Conservation (phyloP, 2,113 vertebrate genomes). For the Notarius lentiginosus region DNA sequence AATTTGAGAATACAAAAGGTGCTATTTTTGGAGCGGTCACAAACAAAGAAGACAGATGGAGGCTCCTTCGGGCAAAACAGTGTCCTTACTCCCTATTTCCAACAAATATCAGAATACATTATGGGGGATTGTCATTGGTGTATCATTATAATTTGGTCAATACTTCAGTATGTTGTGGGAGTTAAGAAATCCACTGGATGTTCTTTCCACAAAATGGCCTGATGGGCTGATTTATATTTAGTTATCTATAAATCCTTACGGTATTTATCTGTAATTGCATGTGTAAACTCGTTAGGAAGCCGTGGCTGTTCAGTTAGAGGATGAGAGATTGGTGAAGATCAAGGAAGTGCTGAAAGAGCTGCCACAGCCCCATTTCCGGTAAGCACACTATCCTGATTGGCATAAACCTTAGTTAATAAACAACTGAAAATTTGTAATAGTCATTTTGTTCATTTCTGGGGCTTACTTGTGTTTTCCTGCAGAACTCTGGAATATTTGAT, state of each 20-base stretch:
- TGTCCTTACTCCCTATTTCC: background rate
- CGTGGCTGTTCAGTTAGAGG: slow-evolving; percentile 84
- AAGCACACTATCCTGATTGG: background rate
- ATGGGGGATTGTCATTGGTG: background rate
- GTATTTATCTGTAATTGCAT: background rate
- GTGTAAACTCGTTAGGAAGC: slow-evolving; percentile 77
- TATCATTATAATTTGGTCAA: background rate
- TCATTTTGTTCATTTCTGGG: background rate
- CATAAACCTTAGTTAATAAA: background rate
- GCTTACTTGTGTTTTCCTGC: background rate
- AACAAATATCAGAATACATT: background rate
- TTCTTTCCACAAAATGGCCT: background rate
- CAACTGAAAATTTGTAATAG: background rate
- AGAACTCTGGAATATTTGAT: slow-evolving; percentile 93
- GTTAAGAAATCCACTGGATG: background rate
- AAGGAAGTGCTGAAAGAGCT: slow-evolving; percentile 86
- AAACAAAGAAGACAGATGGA: background rate
- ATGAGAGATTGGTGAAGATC: slow-evolving; percentile 86
- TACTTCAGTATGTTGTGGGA: background rate
- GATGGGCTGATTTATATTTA: background rate
- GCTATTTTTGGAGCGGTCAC: background rate
- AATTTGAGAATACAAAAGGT: background rate
- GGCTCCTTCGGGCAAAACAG: background rate
- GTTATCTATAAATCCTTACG: background rate
- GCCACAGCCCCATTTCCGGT: slow-evolving; percentile 83